Conservation (phyloP, 2,888 invertebrate species). For the Lepidocyrtoides sp. region DNA sequence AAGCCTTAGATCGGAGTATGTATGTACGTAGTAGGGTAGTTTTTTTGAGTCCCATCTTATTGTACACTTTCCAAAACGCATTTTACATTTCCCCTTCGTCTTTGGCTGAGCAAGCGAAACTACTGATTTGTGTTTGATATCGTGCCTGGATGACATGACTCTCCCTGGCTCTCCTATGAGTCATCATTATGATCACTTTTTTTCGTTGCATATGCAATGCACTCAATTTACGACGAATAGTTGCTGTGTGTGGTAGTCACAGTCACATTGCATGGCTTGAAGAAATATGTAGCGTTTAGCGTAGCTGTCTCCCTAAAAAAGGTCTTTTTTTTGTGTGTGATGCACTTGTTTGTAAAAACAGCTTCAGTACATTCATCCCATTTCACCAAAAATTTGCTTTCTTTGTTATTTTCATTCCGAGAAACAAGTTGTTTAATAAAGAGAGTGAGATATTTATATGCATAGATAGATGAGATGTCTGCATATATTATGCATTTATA, state of each 20-base stretch:
- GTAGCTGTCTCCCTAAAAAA: background rate
- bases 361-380: constrained; percentile 1
- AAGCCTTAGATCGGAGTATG: background rate
- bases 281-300: constrained; percentile 5
- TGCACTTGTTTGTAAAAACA: background rate
- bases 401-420: constrained; percentile 47
- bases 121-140: constrained; percentile 62
- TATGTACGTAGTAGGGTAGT: constrained; percentile 17
- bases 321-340: background rate
- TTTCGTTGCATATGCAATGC: constrained; percentile 36
- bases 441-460: constrained; percentile 42
- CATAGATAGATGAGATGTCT: constrained; percentile 4
- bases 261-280: background rate
- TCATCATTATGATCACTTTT: constrained; percentile 52
- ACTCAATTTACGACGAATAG: too few relatives aligned
- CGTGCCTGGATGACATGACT: constrained; percentile 64
- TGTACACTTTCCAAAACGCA: constrained; percentile 49
- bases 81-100: constrained; percentile 42
- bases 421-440: constrained; percentile 20
- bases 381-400: constrained; percentile 70
- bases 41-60: constrained; percentile 41
- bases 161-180: constrained; percentile 66
- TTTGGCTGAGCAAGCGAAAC: constrained; percentile 51
- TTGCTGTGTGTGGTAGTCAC: background rate
- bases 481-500: background rate